phyloP scores from a whole-genome alignment of 2,888 invertebrate species.

The Agrochola lota region DNA sequence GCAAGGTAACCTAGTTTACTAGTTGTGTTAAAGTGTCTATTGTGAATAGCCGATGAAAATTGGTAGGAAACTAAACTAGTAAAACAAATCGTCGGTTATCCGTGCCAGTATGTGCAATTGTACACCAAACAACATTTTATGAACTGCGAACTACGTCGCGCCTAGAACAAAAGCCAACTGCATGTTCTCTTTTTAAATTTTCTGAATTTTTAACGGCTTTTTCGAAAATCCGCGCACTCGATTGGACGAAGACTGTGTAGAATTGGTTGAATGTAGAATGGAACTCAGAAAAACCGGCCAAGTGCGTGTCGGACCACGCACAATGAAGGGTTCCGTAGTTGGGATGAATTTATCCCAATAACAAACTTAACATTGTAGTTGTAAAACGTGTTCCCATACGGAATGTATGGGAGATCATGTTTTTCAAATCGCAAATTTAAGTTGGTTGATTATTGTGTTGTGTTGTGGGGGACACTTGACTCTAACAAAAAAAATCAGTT shows the following conservation, averaged over 20 bases:
- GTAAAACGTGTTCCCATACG: too few species aligned
- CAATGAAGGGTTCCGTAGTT: too few species aligned
- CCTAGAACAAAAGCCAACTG: constrained; percentile 34
- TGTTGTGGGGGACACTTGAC: too few species aligned
- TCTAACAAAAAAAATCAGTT: too few species aligned
- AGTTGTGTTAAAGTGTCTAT: constrained; percentile 3
- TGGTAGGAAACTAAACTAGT: constrained; percentile 20
- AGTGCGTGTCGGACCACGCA: too few species aligned
- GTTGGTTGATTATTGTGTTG: too few species aligned
- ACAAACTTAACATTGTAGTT: too few species aligned
- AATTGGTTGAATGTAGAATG: constrained; percentile 4
- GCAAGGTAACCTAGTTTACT: constrained; percentile 21
- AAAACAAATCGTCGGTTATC: constrained; percentile 31
- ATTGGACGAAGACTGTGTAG: not conserved
- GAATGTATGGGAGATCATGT: too few species aligned
- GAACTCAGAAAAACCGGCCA: not conserved
- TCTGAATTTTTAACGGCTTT: constrained; percentile 5
- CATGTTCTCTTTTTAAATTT: constrained; percentile 35
- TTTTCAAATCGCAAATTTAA: too few species aligned
- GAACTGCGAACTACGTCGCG: constrained; percentile 40
- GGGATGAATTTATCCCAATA: too few species aligned
- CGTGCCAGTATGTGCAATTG: constrained; percentile 3
- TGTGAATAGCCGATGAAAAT: constrained; percentile 2
- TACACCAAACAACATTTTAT: constrained; percentile 44
- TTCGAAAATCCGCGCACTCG: not conserved